These are phyloP conservation scores for Drosophila planitibia DNA, from an alignment of 2,888 invertebrate species.

Conservation along the genomic window DNA sequence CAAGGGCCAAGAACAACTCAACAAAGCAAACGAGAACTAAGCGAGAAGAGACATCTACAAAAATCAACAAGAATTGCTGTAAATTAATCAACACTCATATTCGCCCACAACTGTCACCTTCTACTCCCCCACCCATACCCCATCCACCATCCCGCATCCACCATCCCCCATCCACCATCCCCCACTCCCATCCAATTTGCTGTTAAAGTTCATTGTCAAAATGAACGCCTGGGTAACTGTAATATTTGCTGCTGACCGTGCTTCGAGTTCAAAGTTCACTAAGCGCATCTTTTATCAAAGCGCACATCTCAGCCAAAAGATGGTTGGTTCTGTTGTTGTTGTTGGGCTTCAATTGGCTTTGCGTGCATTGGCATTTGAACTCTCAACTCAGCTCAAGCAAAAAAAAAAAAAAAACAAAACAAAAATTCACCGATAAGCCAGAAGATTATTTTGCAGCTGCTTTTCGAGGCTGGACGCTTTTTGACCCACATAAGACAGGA, in stretches of 20 bases:
- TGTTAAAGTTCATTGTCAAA: slow-evolving; percentile 61
- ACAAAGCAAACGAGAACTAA: slow-evolving; percentile 7
- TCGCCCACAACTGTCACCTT: background rate
- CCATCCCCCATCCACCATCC: too few relatives aligned
- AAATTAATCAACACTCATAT: slow-evolving; percentile 14
- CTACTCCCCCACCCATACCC: background rate
- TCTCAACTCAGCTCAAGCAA: slow-evolving; percentile 10
- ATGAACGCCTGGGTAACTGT: slow-evolving; percentile 36
- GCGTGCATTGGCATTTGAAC: slow-evolving; percentile 77
- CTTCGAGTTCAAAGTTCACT: slow-evolving; percentile 70
- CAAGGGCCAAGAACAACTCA: slow-evolving; percentile 1
- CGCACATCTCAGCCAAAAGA: slow-evolving; percentile 55
- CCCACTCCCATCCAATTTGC: background rate
- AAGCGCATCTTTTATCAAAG: slow-evolving; percentile 61
- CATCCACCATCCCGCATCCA: too few relatives aligned
- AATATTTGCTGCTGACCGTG: slow-evolving; percentile 53
- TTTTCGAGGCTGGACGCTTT: slow-evolving; percentile 26
- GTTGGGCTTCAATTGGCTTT: slow-evolving; percentile 47
- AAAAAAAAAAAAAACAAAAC: background rate
- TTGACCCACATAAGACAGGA: slow-evolving; percentile 67
- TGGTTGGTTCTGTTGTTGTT: slow-evolving; percentile 16
- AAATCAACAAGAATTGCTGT: slow-evolving; percentile 8
- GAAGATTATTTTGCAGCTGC: slow-evolving; percentile 38
- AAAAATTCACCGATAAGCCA: slow-evolving; percentile 52
- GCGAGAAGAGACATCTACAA: slow-evolving; percentile 1